Evolutionary conservation across 37 sponge, comb jelly and placozoan genomes (phyloP).

Genomic region (Ianthella basta): DNA sequence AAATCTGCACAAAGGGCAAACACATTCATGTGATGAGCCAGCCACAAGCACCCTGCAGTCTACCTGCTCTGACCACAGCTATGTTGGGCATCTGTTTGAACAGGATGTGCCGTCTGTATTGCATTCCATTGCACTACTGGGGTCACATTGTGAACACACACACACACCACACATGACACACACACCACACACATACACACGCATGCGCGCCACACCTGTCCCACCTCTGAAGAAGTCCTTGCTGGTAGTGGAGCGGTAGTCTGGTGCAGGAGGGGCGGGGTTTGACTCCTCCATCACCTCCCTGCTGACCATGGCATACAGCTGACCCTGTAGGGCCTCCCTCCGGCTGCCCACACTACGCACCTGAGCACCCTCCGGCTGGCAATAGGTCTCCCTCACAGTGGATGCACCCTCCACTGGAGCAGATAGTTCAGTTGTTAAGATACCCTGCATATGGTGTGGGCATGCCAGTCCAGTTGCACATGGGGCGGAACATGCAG

Average conservation of each 20-base stretch:
- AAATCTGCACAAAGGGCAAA: constrained; percentile 49
- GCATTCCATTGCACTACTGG: not conserved
- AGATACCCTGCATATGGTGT: constrained; percentile 37
- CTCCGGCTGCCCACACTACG: constrained; percentile 33
- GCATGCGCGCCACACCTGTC: too few relatives aligned
- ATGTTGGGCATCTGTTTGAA: not conserved
- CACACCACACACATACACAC: not conserved
- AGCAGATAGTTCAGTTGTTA: constrained; percentile 7
- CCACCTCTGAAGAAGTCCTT: constrained; percentile 61
- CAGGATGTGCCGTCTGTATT: not conserved
- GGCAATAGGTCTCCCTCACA: constrained; percentile 34
- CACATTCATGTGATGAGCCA: too few relatives aligned
- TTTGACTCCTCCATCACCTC: constrained; percentile 72
- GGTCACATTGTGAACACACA: constrained; percentile 5
- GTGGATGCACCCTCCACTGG: constrained; percentile 22
- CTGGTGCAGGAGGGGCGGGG: constrained; percentile 58
- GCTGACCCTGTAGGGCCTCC: constrained; percentile 24
- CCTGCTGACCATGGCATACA: constrained; percentile 50
- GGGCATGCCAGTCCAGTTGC: too few relatives aligned
- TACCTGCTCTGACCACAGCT: too few relatives aligned
- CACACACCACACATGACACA: constrained; percentile 12
- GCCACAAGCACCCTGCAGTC: too few relatives aligned
- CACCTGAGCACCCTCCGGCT: constrained; percentile 17
- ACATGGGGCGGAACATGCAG: too few relatives aligned
- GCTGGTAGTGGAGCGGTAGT: constrained; percentile 72